phyloP scores from a whole-genome alignment of 1,140 invertebrate genomes.

The Dermatophagoides farinae region DNA sequence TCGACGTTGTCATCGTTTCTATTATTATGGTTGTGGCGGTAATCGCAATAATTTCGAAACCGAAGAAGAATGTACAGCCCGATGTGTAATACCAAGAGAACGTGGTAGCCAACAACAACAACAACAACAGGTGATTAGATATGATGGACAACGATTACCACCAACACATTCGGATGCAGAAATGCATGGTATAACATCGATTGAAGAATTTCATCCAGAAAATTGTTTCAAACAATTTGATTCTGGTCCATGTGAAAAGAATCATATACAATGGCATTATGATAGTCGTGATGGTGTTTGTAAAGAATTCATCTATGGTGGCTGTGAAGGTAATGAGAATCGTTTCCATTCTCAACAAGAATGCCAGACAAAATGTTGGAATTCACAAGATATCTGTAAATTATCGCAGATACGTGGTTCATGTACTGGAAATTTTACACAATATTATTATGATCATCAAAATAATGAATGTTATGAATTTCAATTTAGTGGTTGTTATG shows the following conservation, averaged over 20 bases:
- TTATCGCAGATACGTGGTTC: slow-evolving; percentile 44
- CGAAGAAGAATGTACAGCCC: slow-evolving; percentile 39
- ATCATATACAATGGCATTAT: slow-evolving; percentile 53
- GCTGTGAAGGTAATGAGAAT: slow-evolving; percentile 67
- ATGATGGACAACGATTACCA: neutral
- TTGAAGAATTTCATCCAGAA: neutral
- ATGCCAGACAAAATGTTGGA: slow-evolving; percentile 52
- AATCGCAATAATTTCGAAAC: slow-evolving; percentile 57
- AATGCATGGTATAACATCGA: neutral
- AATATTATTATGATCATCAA: slow-evolving; percentile 54
- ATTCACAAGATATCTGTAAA: slow-evolving; percentile 22
- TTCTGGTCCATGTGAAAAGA: slow-evolving; percentile 56
- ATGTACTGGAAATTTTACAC: slow-evolving; percentile 40
- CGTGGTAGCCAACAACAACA: neutral
- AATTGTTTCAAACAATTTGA: slow-evolving; percentile 46
- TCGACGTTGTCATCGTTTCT: slow-evolving; percentile 21
- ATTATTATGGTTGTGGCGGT: slow-evolving; percentile 47
- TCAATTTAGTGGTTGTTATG: slow-evolving; percentile 58
- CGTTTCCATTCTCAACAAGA: slow-evolving; percentile 51
- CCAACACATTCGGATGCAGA: neutral
- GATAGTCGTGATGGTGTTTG: slow-evolving; percentile 52
- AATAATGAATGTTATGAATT: slow-evolving; percentile 60
- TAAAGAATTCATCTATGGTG: slow-evolving; percentile 54
- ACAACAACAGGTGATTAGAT: neutral
- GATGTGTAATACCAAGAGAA: slow-evolving; percentile 32